These are phyloP conservation scores for Ctenomys sociabilis DNA, from an alignment of 2,113 vertebrate species.

Conservation along the genomic window DNA sequence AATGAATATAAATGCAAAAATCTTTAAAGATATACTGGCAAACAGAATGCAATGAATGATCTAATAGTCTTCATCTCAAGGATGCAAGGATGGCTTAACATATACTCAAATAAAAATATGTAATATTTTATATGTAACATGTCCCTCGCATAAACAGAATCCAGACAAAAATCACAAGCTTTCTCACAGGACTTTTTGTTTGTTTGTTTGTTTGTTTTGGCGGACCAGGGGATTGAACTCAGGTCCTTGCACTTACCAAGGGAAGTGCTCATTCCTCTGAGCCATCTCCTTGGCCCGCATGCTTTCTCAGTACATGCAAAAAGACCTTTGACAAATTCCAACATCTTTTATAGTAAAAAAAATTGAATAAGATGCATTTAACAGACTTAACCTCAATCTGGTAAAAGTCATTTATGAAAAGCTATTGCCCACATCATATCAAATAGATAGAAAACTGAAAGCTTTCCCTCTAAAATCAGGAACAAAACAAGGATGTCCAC, in stretches of 20 bases:
- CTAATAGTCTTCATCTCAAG: not conserved
- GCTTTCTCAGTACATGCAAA: not conserved
- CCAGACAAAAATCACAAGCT: not conserved
- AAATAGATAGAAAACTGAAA: not conserved
- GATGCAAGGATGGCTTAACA: not conserved
- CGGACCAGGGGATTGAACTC: no score
- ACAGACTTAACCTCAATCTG: not conserved
- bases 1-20: not conserved
- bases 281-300: no score
- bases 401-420: not conserved
- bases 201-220: no score
- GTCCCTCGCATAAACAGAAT: not conserved
- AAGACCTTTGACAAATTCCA: not conserved
- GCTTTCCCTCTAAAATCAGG: not conserved
- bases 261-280: no score
- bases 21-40: not conserved
- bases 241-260: no score
- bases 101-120: not conserved
- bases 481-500: not conserved
- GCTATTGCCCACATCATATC: not conserved
- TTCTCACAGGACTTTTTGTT: no score
- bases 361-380: not conserved
- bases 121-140: not conserved
- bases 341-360: not conserved
- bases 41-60: not conserved